Evolutionary conservation across 2,888 invertebrate species (phyloP), one percentile per base, ranked within the genome.

Genomic region (Tetanocera ferruginea): DNA sequence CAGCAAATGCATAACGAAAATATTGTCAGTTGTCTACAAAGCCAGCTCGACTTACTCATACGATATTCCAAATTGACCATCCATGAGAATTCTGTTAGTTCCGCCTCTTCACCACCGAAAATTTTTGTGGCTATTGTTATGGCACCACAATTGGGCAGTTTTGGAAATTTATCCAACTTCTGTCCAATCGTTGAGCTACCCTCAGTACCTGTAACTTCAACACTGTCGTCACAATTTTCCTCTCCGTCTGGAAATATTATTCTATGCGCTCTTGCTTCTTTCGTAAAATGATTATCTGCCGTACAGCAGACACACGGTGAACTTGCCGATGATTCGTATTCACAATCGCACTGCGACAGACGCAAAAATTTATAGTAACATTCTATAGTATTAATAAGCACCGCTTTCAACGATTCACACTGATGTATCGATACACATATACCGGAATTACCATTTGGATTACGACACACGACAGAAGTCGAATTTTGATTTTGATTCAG

Each of bases 31-130:
- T 11, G 43, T 14, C 14, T 11, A 2, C 11, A 11, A 43, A 43
- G 43, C 2, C 43, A 11, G 43, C 14, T 43, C 43, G 14, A 76
- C 83, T 82, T 69, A 84, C 91, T n/a, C 25, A 28, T 81, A 64
- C 69, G 90, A 84, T 94, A 93, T 86, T 92, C 91, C 5, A 94
- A 83, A 28, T 93, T 88, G 0, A 91, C 91, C 92, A 93, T 92
- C 94, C 94, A 94, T 0, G 93, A 93, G 83, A 93, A 93, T 82
- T 94, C 94, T 67, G 92, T 92, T 1, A 94, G 84, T 0, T 92
- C 92, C 0, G 93, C 90, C 66, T 86, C 85, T 37, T 89, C 88
- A 1, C 94, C 94, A 0, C 93, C 93, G 23, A 91, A 91, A 76
- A 94, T 93, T 81, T 91, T 90, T 83, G 92, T 91, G 17, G 88